Percentiles rank a stretch among this genome's conserved stretches.
These are phyloP conservation scores for Micoletzkya japonica DNA, from an alignment of 2,888 invertebrate species.

Conservation along the genomic window DNA sequence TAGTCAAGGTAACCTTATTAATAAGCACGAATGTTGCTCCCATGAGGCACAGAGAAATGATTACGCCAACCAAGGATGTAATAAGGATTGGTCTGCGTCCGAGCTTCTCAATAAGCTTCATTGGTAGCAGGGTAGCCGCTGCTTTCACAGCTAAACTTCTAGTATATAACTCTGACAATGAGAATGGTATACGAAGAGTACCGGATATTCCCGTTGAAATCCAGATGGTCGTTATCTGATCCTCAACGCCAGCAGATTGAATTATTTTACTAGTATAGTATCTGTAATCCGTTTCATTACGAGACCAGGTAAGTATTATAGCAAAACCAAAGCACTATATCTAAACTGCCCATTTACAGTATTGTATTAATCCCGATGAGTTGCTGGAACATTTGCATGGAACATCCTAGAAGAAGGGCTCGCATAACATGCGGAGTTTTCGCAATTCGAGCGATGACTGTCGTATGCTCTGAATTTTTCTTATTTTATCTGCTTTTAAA, in stretches of 20 bases:
- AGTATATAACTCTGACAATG: no score
- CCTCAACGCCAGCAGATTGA: constrained; percentile 66
- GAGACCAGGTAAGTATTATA: background rate
- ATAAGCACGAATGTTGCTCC: constrained; percentile 50
- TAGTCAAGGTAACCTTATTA: constrained; percentile 33
- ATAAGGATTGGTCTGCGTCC: constrained; percentile 65
- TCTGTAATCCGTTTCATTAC: background rate
- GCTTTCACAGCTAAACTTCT: constrained; percentile 68
- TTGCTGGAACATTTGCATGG: constrained; percentile 69
- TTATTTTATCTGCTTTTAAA: no score
- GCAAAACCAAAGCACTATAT: background rate
- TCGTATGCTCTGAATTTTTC: background rate
- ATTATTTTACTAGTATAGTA: constrained; percentile 69
- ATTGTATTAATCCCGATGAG: constrained; percentile 70
- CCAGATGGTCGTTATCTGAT: constrained; percentile 68
- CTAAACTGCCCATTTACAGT: constrained; percentile 59
- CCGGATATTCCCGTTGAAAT: constrained; percentile 64
- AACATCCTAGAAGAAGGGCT: constrained; percentile 68
- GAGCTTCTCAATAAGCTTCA: constrained; percentile 67
- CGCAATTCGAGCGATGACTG: constrained; percentile 32
- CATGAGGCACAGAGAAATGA: constrained; percentile 41
- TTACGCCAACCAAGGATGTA: constrained; percentile 41
- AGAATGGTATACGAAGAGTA: constrained; percentile 36
- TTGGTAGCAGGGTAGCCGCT: constrained; percentile 66
- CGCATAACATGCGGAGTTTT: constrained; percentile 47